These are phyloP conservation scores for Tamias sibiricus DNA, from an alignment of 2,113 vertebrate species.

Conservation along the genomic window DNA sequence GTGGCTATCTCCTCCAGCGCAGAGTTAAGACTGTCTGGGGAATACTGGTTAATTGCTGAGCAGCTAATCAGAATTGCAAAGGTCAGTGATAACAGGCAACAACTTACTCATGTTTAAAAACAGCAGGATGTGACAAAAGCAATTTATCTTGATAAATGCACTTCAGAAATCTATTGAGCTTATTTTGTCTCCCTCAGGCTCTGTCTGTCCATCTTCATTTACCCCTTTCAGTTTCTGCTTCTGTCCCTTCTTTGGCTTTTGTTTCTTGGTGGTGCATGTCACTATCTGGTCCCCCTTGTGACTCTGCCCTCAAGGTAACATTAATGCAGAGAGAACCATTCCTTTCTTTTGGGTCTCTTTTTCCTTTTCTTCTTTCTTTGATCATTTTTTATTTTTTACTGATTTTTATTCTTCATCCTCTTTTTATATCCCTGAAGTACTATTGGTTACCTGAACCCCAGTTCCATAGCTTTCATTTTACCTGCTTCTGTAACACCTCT, in stretches of 20 bases:
- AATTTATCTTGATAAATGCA: constrained; percentile 72
- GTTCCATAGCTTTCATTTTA: background rate
- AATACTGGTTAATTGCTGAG: constrained; percentile 68
- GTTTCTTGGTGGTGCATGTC: background rate
- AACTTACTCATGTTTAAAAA: constrained; percentile 62
- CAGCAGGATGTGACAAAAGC: constrained; percentile 71
- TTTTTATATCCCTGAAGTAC: background rate
- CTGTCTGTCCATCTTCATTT: constrained; percentile 56
- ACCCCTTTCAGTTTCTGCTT: background rate
- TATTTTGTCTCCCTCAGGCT: constrained; percentile 36
- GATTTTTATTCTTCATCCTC: background rate
- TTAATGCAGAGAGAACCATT: background rate
- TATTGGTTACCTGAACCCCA: background rate
- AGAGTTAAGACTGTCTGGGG: background rate
- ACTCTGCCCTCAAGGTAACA: background rate
- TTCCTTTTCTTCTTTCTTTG: background rate
- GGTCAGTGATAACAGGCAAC: constrained; percentile 74
- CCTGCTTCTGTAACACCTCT: background rate
- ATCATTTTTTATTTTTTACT: background rate
- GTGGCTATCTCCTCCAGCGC: background rate
- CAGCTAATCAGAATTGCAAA: constrained; percentile 74
- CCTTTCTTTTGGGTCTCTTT: background rate
- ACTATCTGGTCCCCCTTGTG: background rate
- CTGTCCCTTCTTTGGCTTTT: background rate
- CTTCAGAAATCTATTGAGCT: constrained; percentile 59